Evolutionary conservation across 2,888 invertebrate species (phyloP).

Genomic region (Deilephila porcellus): DNA sequence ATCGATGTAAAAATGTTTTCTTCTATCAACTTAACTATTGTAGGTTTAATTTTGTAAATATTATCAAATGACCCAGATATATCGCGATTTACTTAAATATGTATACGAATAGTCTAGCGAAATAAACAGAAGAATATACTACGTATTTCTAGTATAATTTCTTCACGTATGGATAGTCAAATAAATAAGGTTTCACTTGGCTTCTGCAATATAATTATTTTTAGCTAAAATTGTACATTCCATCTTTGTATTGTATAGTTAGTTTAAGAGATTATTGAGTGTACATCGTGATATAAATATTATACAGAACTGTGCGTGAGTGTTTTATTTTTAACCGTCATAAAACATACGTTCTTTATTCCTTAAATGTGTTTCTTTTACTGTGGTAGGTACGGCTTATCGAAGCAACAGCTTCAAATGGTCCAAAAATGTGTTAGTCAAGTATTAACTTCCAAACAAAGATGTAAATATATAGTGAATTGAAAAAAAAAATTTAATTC

Average conservation of each 20-base stretch:
- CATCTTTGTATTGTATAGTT: slow-evolving; percentile 17
- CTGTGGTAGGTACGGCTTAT: too few species aligned
- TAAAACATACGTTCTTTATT: too few species aligned
- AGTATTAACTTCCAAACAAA: neutral
- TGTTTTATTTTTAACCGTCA: slow-evolving; percentile 12
- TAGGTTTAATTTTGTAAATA: neutral
- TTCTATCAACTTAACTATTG: neutral
- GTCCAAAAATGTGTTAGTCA: too few species aligned
- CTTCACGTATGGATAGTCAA: neutral
- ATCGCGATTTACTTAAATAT: too few species aligned
- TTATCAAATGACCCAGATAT: neutral
- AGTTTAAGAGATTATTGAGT: slow-evolving; percentile 1
- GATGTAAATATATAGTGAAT: neutral
- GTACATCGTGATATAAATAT: slow-evolving; percentile 22
- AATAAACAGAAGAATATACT: neutral
- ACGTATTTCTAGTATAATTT: neutral
- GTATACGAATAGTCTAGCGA: too few species aligned
- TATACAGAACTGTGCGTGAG: neutral
- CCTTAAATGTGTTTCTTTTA: too few species aligned
- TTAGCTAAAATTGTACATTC: slow-evolving; percentile 14
- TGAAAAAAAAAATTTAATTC: neutral
- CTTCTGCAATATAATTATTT: slow-evolving; percentile 18
- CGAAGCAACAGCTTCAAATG: too few species aligned
- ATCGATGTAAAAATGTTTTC: neutral
- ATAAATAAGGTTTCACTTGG: neutral